A percentile compares a stretch with the other conserved stretches of the same genome.
phyloP scores from a whole-genome alignment of 2,113 vertebrate genomes.

The Isichthys henryi region DNA sequence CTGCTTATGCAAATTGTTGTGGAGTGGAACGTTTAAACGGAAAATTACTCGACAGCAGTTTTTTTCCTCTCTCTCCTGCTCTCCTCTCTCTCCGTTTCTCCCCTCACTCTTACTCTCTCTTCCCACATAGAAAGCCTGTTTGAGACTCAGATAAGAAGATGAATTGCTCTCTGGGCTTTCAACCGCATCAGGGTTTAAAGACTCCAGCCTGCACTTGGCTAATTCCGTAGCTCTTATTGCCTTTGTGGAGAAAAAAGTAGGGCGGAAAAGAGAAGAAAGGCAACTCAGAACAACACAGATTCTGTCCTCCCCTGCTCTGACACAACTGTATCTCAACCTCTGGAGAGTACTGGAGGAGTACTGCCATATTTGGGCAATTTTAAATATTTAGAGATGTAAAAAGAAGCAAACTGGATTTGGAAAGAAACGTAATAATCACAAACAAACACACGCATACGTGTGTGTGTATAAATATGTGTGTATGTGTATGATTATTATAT shows the following conservation, averaged over 20 bases:
- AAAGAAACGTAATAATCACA: conserved; percentile 17
- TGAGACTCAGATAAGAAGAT: conserved; percentile 74
- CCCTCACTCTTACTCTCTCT: conserved; percentile 42
- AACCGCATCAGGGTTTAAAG: conserved; percentile 73
- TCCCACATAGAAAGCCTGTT: conserved; percentile 70
- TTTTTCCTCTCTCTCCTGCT: conserved; percentile 34
- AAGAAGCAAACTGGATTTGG: conserved; percentile 14
- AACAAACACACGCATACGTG: conserved; percentile 30
- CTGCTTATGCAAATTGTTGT: conserved; percentile 81
- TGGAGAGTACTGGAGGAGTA: conserved; percentile 30
- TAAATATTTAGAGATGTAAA: not conserved
- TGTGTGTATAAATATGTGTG: not conserved
- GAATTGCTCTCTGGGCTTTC: conserved; percentile 72
- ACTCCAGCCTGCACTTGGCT: conserved; percentile 63
- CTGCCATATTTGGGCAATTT: not conserved
- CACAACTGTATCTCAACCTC: conserved; percentile 34
- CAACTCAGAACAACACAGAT: conserved; percentile 63
- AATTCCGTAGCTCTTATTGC: conserved; percentile 55
- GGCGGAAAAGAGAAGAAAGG: conserved; percentile 43
- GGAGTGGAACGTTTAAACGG: conserved; percentile 77
- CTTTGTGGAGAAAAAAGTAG: conserved; percentile 59
- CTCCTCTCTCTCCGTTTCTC: conserved; percentile 1
- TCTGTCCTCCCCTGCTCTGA: conserved; percentile 46
- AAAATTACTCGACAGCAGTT: conserved; percentile 79
- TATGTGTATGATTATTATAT: conserved; percentile 9